Evolutionary conservation across 2,888 invertebrate genomes (phyloP).

Genomic region (Sarcophaga carnaria): DNA sequence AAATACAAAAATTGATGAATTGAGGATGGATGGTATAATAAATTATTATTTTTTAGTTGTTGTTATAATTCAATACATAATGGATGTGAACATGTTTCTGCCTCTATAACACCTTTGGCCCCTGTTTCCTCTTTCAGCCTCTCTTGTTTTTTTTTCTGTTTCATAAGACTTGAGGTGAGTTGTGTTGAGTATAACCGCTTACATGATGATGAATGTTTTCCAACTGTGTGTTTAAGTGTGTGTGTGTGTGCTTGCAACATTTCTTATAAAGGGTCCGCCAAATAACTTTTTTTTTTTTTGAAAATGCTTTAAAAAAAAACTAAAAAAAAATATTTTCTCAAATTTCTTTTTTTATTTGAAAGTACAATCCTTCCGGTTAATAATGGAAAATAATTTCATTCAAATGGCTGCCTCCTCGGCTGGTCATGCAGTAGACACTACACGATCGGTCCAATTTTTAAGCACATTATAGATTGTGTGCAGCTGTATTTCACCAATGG

Average conservation of each 20-base stretch:
- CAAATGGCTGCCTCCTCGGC: too few relatives aligned
- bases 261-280: neutral
- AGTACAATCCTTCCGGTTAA: too few relatives aligned
- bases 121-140: neutral
- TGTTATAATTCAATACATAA: neutral
- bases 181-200: neutral
- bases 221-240: neutral
- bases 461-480: too few relatives aligned
- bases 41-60: conserved; percentile 19
- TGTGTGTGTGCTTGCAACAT: neutral
- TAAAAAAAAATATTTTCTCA: too few relatives aligned
- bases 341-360: too few relatives aligned
- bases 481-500: too few relatives aligned
- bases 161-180: neutral
- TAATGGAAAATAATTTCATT: too few relatives aligned
- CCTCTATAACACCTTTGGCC: neutral
- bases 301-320: too few relatives aligned
- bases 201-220: neutral
- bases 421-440: too few relatives aligned
- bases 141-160: neutral
- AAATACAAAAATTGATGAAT: neutral
- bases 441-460: too few relatives aligned
- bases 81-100: neutral
- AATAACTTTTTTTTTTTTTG: too few relatives aligned
- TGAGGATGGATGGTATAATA: conserved; percentile 35